A percentile compares a stretch with the other conserved stretches of the same genome.
These are phyloP conservation scores for Allygus modestus DNA, from an alignment of 2,888 invertebrate species.

Conservation along the genomic window DNA sequence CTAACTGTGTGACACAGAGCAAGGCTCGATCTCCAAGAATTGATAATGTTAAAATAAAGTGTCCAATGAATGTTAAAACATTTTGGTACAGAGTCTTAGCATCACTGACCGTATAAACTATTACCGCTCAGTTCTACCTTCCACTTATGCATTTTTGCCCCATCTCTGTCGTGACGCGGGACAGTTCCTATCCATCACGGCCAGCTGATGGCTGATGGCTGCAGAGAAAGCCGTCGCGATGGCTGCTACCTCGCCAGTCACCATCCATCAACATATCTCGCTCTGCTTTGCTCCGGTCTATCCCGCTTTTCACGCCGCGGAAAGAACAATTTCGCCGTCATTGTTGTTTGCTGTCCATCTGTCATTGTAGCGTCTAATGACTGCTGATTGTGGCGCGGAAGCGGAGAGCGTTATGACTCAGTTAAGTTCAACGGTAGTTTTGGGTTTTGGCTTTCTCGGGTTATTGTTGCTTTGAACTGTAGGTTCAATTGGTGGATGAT, in stretches of 20 bases:
- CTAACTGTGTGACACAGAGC: too few species aligned
- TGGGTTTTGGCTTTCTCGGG: not conserved
- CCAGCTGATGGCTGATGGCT: constrained; percentile 7
- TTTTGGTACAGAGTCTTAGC: too few species aligned
- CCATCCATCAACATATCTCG: not conserved
- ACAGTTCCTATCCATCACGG: constrained; percentile 15
- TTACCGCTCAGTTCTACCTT: not conserved
- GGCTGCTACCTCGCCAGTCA: constrained; percentile 11
- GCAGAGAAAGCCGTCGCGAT: constrained; percentile 11
- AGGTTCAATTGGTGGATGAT: not conserved
- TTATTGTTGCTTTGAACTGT: not conserved
- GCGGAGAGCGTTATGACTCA: constrained; percentile 2
- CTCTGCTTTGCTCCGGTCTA: not conserved
- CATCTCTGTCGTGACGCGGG: not conserved
- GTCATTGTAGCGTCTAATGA: constrained; percentile 20
- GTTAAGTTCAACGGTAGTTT: not conserved
- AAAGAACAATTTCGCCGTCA: constrained; percentile 15
- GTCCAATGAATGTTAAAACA: too few species aligned
- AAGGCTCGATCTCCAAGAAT: too few species aligned
- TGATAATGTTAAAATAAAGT: too few species aligned
- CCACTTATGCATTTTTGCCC: not conserved
- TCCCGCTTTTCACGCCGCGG: constrained; percentile 15
- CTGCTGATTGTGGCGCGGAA: not conserved
- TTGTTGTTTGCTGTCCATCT: constrained; percentile 18
- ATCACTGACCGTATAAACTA: too few species aligned